Percentiles rank a stretch among this genome's conserved stretches.
phyloP scores from a whole-genome alignment of 2,888 invertebrate genomes.

The Chymomyza caudatula region DNA sequence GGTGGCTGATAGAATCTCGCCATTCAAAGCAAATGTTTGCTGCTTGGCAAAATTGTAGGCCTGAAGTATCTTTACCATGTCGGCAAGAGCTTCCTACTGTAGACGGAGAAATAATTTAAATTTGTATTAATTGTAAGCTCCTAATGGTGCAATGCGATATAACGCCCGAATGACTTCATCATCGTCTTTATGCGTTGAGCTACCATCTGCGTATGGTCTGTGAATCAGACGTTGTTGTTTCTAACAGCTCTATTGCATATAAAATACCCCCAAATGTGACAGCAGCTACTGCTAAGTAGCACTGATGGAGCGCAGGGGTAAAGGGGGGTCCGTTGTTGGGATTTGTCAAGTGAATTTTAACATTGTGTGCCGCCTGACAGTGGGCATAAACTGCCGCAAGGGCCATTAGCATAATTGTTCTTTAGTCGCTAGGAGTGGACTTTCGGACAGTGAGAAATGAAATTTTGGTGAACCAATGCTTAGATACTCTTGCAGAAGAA shows the following conservation, averaged over 20 bases:
- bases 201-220: not conserved
- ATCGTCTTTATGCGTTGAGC: constrained; percentile 12
- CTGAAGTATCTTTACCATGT: constrained; percentile 77
- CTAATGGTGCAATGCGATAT: constrained; percentile 27
- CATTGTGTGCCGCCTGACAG: constrained; percentile 14
- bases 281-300: not conserved
- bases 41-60: constrained; percentile 77
- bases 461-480: not conserved
- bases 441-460: constrained; percentile 7
- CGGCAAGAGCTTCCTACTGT: constrained; percentile 27
- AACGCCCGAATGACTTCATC: constrained; percentile 67
- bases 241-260: not conserved
- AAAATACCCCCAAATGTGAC: constrained; percentile 25
- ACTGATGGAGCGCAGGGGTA: constrained; percentile 22
- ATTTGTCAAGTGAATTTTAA: constrained; percentile 39
- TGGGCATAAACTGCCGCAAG: constrained; percentile 22
- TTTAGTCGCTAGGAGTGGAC: constrained; percentile 19
- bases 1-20: constrained; percentile 75
- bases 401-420: constrained; percentile 58
- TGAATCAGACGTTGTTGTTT: not conserved
- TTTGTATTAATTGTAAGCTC: constrained; percentile 3
- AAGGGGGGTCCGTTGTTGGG: constrained; percentile 29
- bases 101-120: constrained; percentile 14
- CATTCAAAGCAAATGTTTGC: constrained; percentile 75
- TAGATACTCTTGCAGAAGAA: not conserved